These are phyloP conservation scores for Aix galericulata DNA, from an alignment of 2,113 vertebrate genomes.

Conservation along the genomic window DNA sequence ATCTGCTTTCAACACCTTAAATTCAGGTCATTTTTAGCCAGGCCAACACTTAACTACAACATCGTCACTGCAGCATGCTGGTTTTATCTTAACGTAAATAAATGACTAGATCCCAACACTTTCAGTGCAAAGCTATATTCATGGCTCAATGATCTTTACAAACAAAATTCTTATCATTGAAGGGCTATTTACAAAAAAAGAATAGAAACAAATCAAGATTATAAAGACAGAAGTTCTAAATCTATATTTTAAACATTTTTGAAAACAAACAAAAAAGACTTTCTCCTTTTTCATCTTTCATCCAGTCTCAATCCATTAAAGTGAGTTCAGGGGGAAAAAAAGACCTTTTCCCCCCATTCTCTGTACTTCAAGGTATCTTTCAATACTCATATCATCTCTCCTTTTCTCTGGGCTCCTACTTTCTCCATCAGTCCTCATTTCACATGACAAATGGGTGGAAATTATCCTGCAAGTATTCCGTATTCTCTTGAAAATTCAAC, in stretches of 20 bases:
- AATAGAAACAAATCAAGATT: not conserved
- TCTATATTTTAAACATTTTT: not conserved
- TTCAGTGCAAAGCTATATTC: not conserved
- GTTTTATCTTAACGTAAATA: not conserved
- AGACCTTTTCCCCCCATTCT: not conserved
- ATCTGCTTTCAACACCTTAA: conserved; percentile 42
- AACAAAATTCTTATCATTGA: not conserved
- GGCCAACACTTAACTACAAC: not conserved
- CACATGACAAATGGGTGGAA: not conserved
- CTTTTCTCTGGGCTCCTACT: not conserved
- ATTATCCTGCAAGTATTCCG: not conserved
- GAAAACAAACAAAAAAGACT: not conserved
- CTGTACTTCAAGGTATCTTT: not conserved
- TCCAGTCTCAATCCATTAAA: not conserved
- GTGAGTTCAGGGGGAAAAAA: not conserved
- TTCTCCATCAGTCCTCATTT: not conserved
- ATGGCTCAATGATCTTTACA: not conserved
- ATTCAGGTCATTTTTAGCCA: not conserved
- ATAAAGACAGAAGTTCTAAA: not conserved
- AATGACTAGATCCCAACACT: not conserved
- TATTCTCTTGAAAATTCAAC: not conserved
- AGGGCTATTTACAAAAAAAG: not conserved
- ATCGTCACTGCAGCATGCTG: not conserved
- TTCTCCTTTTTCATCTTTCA: not conserved
- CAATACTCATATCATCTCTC: not conserved